Conservation (phyloP, 2,113 vertebrate species). For the Lonchura striata region DNA sequence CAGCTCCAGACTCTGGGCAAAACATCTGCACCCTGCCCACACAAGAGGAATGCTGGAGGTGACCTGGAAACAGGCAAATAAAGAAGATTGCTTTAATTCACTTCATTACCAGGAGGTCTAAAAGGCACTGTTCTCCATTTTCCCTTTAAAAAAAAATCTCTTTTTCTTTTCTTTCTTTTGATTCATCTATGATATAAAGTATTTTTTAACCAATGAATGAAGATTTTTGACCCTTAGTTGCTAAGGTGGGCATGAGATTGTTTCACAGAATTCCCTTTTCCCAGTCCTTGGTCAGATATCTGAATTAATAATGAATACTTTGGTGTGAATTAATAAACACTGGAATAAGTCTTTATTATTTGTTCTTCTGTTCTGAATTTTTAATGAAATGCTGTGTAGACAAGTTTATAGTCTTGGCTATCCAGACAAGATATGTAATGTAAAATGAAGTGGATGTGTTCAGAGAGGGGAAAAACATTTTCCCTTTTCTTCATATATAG, state of each 20-base stretch:
- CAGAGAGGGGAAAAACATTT: neutral
- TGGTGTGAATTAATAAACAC: slow-evolving; percentile 11
- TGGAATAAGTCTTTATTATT: slow-evolving; percentile 16
- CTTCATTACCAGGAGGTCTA: neutral
- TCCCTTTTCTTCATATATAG: neutral
- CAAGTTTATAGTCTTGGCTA: slow-evolving; percentile 15
- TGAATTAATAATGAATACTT: slow-evolving; percentile 48
- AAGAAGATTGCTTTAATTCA: neutral
- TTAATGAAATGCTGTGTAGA: slow-evolving; percentile 44
- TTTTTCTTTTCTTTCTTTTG: neutral
- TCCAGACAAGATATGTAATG: neutral
- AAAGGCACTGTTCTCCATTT: neutral
- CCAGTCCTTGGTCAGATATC: neutral
- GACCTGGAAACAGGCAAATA: neutral
- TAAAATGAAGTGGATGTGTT: neutral
- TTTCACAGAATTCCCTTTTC: neutral
- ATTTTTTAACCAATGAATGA: neutral
- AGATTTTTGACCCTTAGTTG: neutral
- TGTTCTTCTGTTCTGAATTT: slow-evolving; percentile 34
- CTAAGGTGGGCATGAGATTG: neutral
- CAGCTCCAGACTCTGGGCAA: neutral
- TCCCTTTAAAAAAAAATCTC: neutral
- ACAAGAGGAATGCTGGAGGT: slow-evolving; percentile 10
- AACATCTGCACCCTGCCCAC: slow-evolving; percentile 6
- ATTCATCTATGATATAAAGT: neutral